Conservation (phyloP, 2,113 vertebrate genomes). For the Amblyopsis rosae region DNA sequence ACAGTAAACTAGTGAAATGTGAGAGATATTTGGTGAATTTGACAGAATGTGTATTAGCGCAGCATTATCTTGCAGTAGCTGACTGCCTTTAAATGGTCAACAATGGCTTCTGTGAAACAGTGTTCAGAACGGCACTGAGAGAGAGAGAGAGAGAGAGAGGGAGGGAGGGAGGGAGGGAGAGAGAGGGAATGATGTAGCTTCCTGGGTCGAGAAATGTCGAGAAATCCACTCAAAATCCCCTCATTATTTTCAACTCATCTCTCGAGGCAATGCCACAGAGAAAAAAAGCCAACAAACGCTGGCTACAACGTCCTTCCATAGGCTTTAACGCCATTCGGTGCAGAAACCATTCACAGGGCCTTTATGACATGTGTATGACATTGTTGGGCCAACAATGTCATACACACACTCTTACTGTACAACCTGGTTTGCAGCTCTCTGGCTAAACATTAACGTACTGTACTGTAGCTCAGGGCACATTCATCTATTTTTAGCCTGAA, state of each 20-base stretch:
- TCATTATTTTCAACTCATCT: not conserved
- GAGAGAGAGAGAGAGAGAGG: constrained; percentile 3
- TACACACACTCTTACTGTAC: too few species aligned
- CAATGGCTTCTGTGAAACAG: not conserved
- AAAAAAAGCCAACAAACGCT: not conserved
- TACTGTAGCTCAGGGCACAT: not conserved
- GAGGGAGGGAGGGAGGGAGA: not conserved
- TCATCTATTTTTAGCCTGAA: constrained; percentile 7
- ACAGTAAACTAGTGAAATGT: too few species aligned
- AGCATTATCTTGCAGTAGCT: too few species aligned
- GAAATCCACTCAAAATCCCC: not conserved
- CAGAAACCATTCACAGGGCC: not conserved
- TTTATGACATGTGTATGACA: not conserved
- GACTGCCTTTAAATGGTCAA: too few species aligned
- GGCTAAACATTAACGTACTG: constrained; percentile 2
- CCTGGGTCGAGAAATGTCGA: too few species aligned
- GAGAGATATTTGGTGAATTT: too few species aligned
- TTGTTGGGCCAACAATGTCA: not conserved
- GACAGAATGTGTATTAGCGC: too few species aligned
- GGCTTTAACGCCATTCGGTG: too few species aligned
- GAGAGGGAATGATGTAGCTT: not conserved
- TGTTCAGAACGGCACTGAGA: not conserved
- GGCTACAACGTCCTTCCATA: too few species aligned
- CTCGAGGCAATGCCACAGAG: not conserved
- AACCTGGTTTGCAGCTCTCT: not conserved